These are phyloP conservation scores for Formica exsecta DNA, from an alignment of 1,140 invertebrate species.

Conservation along the genomic window DNA sequence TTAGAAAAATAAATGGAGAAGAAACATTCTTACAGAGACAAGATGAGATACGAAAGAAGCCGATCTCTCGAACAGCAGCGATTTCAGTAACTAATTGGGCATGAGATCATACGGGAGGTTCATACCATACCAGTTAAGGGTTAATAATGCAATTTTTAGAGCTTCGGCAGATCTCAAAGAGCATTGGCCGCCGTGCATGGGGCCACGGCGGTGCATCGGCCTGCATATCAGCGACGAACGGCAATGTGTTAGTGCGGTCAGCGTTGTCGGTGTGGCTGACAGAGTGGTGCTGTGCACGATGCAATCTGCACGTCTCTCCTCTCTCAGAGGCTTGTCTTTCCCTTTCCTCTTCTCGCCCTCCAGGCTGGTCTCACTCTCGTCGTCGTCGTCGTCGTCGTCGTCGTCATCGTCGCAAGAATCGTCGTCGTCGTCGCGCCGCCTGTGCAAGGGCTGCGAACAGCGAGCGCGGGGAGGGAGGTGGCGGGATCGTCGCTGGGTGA, in stretches of 20 bases:
- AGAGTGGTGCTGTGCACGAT: conserved; percentile 69
- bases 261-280: conserved; percentile 66
- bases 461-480: conserved; percentile 34
- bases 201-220: conserved; percentile 75
- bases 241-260: conserved; percentile 70
- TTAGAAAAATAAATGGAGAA: conserved; percentile 10
- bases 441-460: conserved; percentile 64
- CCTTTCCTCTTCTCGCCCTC: conserved; percentile 15
- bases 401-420: too few species aligned
- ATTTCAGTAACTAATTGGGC: conserved; percentile 39
- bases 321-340: conserved; percentile 22
- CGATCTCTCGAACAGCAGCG: conserved; percentile 7
- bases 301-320: conserved; percentile 70
- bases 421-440: conserved; percentile 49
- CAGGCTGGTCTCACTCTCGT: conserved; percentile 55
- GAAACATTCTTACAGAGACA: not conserved
- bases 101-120: conserved; percentile 15
- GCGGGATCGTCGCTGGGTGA: conserved; percentile 57
- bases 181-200: conserved; percentile 72
- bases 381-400: conserved; percentile 51
- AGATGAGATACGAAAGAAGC: not conserved
- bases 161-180: conserved; percentile 52
- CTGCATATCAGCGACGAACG: conserved; percentile 70
- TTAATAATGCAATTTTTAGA: conserved; percentile 54
- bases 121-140: conserved; percentile 23